Conservation (phyloP, 2,888 invertebrate species). For the Ochropacha duplaris region DNA sequence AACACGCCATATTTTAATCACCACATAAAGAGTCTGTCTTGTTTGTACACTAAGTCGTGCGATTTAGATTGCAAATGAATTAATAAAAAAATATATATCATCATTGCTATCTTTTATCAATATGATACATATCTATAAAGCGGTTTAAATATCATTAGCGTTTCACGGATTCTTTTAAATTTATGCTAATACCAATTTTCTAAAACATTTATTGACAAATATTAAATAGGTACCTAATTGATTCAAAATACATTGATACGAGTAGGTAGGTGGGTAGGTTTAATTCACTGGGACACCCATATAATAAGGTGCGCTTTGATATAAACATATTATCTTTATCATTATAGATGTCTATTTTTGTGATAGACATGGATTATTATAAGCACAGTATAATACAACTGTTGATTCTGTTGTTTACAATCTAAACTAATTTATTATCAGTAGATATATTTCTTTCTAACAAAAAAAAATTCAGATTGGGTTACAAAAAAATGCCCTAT, state of each 20-base stretch:
- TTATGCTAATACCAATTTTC: not conserved
- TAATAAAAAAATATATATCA: constrained; percentile 53
- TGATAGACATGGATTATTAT: too few relatives aligned
- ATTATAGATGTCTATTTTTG: too few relatives aligned
- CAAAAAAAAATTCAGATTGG: too few relatives aligned
- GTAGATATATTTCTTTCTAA: too few relatives aligned
- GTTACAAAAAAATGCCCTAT: too few relatives aligned
- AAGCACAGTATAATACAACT: too few relatives aligned
- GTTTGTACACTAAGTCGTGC: constrained; percentile 42
- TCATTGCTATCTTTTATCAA: constrained; percentile 58
- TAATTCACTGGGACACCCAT: too few relatives aligned
- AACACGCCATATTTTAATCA: constrained; percentile 12
- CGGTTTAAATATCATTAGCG: constrained; percentile 50
- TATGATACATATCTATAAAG: constrained; percentile 52
- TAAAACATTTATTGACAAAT: not conserved
- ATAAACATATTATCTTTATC: too few relatives aligned
- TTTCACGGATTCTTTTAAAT: constrained; percentile 23
- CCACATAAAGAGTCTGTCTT: constrained; percentile 19
- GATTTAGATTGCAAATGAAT: constrained; percentile 70
- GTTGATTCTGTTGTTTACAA: too few relatives aligned
- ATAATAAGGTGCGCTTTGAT: too few relatives aligned
- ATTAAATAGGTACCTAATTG: not conserved
- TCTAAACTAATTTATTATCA: too few relatives aligned
- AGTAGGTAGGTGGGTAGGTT: too few relatives aligned
- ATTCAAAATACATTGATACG: not conserved